Conservation (phyloP, 2,113 vertebrate species). For the Rhynchomys soricoides region DNA sequence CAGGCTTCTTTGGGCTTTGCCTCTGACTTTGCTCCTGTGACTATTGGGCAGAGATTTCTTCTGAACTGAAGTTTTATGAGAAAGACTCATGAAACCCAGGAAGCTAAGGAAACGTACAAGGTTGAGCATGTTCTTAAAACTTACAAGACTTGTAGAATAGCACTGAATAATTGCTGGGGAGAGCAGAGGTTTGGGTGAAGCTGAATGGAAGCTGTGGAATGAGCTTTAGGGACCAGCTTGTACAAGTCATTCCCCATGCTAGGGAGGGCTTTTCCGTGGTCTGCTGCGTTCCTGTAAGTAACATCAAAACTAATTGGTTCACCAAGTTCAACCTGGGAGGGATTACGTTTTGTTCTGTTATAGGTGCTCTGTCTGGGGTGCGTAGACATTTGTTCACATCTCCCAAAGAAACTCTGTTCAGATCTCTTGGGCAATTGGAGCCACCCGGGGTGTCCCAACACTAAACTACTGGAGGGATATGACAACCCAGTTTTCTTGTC, state of each 20-base stretch:
- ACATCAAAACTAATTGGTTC: not conserved
- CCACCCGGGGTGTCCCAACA: fast-evolving
- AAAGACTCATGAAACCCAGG: not conserved
- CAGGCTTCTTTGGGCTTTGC: not conserved
- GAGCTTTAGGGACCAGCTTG: not conserved
- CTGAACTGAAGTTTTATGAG: not conserved
- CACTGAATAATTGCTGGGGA: not conserved
- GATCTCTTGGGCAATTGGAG: not conserved
- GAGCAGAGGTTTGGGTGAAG: not conserved
- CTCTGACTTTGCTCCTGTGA: not conserved
- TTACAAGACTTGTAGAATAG: not conserved
- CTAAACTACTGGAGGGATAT: not conserved
- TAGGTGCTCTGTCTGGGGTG: not conserved
- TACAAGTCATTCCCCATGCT: too few relatives aligned
- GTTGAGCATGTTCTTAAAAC: not conserved
- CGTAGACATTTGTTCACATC: not conserved
- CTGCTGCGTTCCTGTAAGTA: not conserved
- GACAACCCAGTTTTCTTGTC: not conserved
- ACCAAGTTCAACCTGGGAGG: not conserved
- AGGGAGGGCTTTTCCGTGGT: not conserved
- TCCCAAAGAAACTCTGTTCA: not conserved
- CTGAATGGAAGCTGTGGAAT: not conserved
- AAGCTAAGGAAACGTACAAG: not conserved
- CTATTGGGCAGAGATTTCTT: not conserved
- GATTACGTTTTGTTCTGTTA: not conserved